A percentile compares a stretch with the other conserved stretches of the same genome.
These are phyloP conservation scores for Mus spretus DNA, from an alignment of 2,797 vertebrate species.

Conservation along the genomic window DNA sequence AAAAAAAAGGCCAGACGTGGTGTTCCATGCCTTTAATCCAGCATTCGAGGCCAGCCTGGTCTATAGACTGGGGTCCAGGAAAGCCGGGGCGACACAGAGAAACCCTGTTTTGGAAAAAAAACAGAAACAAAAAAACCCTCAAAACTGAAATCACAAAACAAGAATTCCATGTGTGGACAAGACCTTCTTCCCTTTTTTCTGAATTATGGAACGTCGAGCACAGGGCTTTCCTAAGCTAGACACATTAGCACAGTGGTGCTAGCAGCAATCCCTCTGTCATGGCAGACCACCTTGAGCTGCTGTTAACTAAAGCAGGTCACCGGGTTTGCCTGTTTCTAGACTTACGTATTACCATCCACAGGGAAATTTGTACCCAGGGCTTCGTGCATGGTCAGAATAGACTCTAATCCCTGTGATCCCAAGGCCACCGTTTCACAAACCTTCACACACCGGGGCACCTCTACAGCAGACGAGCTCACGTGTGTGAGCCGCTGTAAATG, in stretches of 20 bases:
- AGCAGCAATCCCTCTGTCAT: background rate
- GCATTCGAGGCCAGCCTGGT: background rate
- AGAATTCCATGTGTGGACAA: background rate
- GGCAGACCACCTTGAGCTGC: background rate
- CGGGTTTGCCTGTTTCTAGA: background rate
- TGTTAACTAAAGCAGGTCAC: background rate
- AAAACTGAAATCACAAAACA: background rate
- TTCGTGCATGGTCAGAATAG: background rate
- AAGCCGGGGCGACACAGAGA: background rate
- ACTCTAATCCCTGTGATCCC: background rate
- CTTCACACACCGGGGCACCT: background rate
- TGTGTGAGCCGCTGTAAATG: fast-evolving
- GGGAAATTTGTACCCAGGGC: background rate
- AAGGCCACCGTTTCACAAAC: fast-evolving
- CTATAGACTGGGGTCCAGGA: background rate
- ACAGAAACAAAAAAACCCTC: background rate
- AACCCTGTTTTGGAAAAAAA: background rate
- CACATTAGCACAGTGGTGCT: background rate
- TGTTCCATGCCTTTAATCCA: background rate
- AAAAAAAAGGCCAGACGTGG: background rate
- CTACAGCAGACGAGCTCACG: background rate
- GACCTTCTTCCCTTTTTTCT: background rate
- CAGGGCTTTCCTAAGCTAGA: no score
- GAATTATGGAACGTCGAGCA: background rate
- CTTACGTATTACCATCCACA: background rate